These are phyloP conservation scores for Pristionchus japonicus DNA, from an alignment of 2,888 invertebrate genomes.

Conservation along the genomic window DNA sequence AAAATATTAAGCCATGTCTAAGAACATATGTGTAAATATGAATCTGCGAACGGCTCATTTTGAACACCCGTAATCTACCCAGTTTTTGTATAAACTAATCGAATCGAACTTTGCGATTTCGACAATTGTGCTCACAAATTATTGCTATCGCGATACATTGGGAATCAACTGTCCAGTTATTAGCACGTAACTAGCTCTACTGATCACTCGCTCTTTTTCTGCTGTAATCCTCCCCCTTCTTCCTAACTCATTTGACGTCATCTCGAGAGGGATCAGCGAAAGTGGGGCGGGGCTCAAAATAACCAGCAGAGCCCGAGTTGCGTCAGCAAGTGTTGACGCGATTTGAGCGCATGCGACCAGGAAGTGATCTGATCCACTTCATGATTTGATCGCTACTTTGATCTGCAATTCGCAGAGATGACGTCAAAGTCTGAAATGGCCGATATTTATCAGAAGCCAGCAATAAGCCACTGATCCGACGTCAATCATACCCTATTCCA, in stretches of 20 bases:
- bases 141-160: too few relatives aligned
- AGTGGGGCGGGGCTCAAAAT: constrained; percentile 11
- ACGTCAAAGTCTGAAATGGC: too few relatives aligned
- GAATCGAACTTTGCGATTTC: too few relatives aligned
- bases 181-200: neutral
- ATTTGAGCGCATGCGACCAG: neutral
- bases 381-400: neutral
- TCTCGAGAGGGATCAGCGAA: neutral
- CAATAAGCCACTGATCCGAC: neutral
- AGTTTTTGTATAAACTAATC: too few relatives aligned
- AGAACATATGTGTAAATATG: too few relatives aligned
- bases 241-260: neutral
- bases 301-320: neutral
- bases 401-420: too few relatives aligned
- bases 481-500: constrained; percentile 73
- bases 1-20: too few relatives aligned
- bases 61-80: too few relatives aligned
- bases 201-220: constrained; percentile 10
- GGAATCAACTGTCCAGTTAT: too few relatives aligned
- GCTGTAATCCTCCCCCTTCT: constrained; percentile 17
- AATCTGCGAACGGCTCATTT: too few relatives aligned
- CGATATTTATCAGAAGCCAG: neutral
- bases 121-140: too few relatives aligned
- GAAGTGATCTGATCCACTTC: neutral
- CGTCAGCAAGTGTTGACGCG: constrained; percentile 10